These are phyloP conservation scores for Lucilia sericata DNA, from an alignment of 1,140 invertebrate species.

Conservation along the genomic window DNA sequence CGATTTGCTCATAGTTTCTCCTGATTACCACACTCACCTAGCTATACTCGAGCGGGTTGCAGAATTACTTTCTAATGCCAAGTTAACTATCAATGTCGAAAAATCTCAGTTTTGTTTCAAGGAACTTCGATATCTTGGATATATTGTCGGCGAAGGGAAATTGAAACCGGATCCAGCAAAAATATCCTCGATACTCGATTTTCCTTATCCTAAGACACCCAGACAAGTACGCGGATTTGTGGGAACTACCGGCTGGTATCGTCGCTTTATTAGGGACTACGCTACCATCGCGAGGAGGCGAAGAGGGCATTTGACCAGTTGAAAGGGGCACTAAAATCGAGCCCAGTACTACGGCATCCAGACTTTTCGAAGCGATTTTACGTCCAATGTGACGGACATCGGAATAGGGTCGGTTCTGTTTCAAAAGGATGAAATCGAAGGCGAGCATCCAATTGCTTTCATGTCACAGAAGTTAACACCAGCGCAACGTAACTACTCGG, in stretches of 20 bases:
- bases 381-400: constrained; percentile 62
- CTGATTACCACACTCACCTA: background rate
- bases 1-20: constrained; percentile 31
- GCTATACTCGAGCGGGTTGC: constrained; percentile 7
- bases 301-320: constrained; percentile 58
- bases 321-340: constrained; percentile 54
- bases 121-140: constrained; percentile 19
- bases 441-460: constrained; percentile 50
- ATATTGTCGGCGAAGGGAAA: constrained; percentile 54
- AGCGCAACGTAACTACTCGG: constrained; percentile 26
- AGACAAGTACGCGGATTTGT: constrained; percentile 58
- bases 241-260: constrained; percentile 63
- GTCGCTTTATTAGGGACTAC: constrained; percentile 65
- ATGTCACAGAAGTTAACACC: constrained; percentile 23
- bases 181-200: constrained; percentile 17
- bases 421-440: constrained; percentile 52
- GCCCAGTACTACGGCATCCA: constrained; percentile 61
- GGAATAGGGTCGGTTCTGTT: constrained; percentile 62
- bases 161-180: constrained; percentile 32
- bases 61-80: constrained; percentile 30
- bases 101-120: constrained; percentile 53
- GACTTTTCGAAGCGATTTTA: constrained; percentile 64
- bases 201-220: constrained; percentile 20
- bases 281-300: constrained; percentile 57
- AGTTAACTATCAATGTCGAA: constrained; percentile 51